Percentiles rank a stretch among this genome's conserved stretches.
Evolutionary conservation across 2,797 vertebrate species (phyloP).

Genomic region (Antrozous pallidus): DNA sequence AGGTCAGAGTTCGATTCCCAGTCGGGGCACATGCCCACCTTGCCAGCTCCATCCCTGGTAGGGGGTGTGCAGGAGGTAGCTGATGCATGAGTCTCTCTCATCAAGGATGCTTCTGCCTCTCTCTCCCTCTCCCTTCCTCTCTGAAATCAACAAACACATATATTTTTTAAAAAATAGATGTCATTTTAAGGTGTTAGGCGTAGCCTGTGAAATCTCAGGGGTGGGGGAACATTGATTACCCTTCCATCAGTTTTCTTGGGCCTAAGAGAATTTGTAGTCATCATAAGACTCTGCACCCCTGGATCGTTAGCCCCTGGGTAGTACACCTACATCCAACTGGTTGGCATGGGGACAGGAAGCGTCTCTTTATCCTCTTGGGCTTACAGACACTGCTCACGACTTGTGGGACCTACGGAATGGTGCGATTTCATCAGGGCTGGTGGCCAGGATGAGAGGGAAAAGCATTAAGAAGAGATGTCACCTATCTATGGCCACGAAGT

Average conservation of each 20-base stretch:
- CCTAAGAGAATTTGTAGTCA: not conserved
- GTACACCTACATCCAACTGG: not conserved
- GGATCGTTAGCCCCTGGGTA: not conserved
- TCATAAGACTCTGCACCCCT: conserved; percentile 18
- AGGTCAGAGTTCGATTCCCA: too few species aligned
- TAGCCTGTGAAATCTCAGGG: not conserved
- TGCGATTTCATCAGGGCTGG: conserved; percentile 58
- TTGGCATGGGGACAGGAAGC: not conserved
- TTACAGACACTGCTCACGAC: conserved; percentile 48
- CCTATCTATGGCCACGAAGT: not conserved
- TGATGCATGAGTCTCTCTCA: too few species aligned
- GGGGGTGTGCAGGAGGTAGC: too few species aligned
- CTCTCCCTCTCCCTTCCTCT: too few species aligned
- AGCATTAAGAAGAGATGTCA: conserved; percentile 4
- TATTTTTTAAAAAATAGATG: too few species aligned
- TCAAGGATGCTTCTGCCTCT: too few species aligned
- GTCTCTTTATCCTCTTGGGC: conserved; percentile 27
- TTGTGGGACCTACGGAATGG: conserved; percentile 48
- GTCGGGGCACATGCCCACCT: too few species aligned
- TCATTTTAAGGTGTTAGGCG: not conserved
- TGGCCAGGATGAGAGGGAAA: conserved; percentile 63
- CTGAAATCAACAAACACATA: too few species aligned
- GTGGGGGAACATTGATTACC: too few species aligned
- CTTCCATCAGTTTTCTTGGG: not conserved
- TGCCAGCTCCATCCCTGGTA: too few species aligned